Evolutionary conservation across 2,888 invertebrate species (phyloP).

Genomic region (Chorisops tibialis): DNA sequence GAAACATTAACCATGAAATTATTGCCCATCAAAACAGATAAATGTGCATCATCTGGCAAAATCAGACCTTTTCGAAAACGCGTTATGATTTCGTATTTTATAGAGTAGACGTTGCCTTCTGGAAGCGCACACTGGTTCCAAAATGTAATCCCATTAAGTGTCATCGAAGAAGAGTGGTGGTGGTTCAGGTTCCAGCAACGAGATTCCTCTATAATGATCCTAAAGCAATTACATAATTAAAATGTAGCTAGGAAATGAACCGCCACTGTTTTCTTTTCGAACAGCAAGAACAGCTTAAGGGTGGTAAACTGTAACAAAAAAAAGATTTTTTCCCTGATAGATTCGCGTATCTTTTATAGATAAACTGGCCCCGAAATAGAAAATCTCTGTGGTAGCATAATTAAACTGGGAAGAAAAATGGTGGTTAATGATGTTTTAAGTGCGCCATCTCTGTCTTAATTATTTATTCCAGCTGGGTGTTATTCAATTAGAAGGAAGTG

Average conservation of each 20-base stretch:
- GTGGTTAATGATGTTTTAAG: slow-evolving; percentile 27
- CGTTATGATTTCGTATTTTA: neutral
- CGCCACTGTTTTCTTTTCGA: too few species aligned
- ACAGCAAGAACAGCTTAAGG: neutral
- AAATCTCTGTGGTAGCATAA: slow-evolving; percentile 31
- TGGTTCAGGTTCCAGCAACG: neutral
- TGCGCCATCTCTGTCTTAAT: too few species aligned
- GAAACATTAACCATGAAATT: slow-evolving; percentile 14
- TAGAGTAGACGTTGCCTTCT: neutral
- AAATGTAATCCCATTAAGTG: slow-evolving; percentile 13
- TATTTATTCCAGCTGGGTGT: too few species aligned
- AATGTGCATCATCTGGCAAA: slow-evolving; percentile 34
- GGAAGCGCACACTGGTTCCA: neutral
- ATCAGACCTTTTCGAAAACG: slow-evolving; percentile 28
- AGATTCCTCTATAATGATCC: neutral
- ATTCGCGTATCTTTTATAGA: neutral
- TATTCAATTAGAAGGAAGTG: too few species aligned
- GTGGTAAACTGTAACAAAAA: neutral
- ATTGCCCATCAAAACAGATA: slow-evolving; percentile 27
- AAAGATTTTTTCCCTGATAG: neutral
- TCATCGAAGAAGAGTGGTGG: neutral
- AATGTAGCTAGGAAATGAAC: too few species aligned
- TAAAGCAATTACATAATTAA: neutral
- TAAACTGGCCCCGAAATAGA: too few species aligned
- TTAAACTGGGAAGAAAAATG: slow-evolving; percentile 31